Conservation (phyloP, 1,140 invertebrate genomes). For the Ips nitidus region DNA sequence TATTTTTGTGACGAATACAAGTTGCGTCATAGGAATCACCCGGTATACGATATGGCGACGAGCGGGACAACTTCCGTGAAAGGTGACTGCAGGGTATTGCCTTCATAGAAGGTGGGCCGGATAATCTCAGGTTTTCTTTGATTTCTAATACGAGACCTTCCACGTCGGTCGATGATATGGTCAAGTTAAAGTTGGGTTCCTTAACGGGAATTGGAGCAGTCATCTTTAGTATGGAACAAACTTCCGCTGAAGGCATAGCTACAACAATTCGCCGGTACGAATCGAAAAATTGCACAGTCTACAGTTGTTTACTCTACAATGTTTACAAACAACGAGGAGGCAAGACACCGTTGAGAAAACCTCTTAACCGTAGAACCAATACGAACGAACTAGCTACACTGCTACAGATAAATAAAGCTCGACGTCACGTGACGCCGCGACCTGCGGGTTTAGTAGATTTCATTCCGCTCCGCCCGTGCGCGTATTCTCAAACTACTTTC, state of each 20-base stretch:
- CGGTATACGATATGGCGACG: constrained; percentile 64
- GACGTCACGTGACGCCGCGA: constrained; percentile 13
- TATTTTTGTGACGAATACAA: constrained; percentile 43
- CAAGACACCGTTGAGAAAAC: constrained; percentile 14
- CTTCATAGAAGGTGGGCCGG: constrained; percentile 50
- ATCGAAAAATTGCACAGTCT: constrained; percentile 3
- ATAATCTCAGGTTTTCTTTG: constrained; percentile 67
- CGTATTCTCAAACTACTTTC: constrained; percentile 10
- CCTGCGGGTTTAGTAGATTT: no score
- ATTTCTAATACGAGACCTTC: constrained; percentile 70
- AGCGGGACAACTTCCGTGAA: constrained; percentile 53
- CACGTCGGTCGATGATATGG: constrained; percentile 52
- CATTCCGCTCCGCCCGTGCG: constrained; percentile 12
- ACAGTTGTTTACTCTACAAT: constrained; percentile 15
- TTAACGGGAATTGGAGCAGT: constrained; percentile 36
- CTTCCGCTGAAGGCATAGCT: constrained; percentile 50
- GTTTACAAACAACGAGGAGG: constrained; percentile 34
- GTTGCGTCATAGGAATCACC: constrained; percentile 51
- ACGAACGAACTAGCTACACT: constrained; percentile 23
- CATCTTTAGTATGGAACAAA: constrained; percentile 40
- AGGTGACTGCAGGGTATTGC: constrained; percentile 47
- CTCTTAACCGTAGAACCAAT: constrained; percentile 14
- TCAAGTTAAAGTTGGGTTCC: constrained; percentile 41
- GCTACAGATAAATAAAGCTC: constrained; percentile 9
- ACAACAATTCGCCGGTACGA: constrained; percentile 16